Evolutionary conservation across 2,888 invertebrate species (phyloP).

Genomic region (Trachelus tabidus): DNA sequence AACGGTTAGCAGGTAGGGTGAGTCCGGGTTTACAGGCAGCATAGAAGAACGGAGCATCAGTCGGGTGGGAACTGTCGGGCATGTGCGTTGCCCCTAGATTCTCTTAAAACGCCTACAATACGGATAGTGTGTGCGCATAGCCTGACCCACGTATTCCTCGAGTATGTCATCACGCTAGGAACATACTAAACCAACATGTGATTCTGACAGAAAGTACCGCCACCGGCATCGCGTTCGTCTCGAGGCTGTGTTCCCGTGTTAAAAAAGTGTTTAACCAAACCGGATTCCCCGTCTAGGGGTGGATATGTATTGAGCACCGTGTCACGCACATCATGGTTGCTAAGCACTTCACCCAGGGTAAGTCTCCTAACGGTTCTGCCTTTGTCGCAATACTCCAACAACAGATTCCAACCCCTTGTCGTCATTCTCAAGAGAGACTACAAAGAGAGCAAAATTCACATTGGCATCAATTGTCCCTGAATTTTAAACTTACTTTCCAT

Average conservation of each 20-base stretch:
- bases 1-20: conserved; percentile 25
- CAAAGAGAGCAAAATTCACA: background rate
- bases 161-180: background rate
- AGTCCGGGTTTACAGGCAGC: conserved; percentile 27
- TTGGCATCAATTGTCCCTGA: background rate
- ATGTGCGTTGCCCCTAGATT: conserved; percentile 31
- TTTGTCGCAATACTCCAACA: background rate
- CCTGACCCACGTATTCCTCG: background rate
- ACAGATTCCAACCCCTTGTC: background rate
- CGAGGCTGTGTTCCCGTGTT: conserved; percentile 12
- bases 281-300: conserved; percentile 14
- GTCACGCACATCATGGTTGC: conserved; percentile 58
- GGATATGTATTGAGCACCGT: conserved; percentile 46
- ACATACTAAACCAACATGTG: conserved; percentile 46
- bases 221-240: conserved; percentile 25
- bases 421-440: background rate
- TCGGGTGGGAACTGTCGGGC: conserved; percentile 62
- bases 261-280: conserved; percentile 16
- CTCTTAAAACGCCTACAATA: conserved; percentile 18
- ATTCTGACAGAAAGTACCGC: conserved; percentile 39
- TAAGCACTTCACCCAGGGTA: conserved; percentile 63
- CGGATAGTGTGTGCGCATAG: background rate
- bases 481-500: background rate
- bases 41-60: conserved; percentile 43
- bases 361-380: conserved; percentile 33